Conservation (phyloP, 2,113 vertebrate genomes). For the Megaceryle maxima region DNA sequence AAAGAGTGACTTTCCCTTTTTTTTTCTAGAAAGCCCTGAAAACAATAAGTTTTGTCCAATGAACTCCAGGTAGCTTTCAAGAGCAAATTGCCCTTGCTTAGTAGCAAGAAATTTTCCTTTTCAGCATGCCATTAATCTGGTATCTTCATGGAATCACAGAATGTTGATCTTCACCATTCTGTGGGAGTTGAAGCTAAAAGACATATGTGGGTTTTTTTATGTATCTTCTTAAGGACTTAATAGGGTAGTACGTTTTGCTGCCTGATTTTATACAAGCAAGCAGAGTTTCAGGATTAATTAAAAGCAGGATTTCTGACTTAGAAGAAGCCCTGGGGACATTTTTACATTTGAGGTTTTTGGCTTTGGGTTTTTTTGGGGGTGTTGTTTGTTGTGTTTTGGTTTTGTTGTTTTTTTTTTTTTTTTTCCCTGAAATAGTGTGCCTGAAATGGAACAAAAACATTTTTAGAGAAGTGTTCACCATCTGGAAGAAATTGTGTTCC, state of each 20-base stretch:
- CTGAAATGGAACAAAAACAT: background rate
- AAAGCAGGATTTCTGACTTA: background rate
- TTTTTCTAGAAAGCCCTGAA: background rate
- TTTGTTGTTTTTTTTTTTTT: too few species aligned
- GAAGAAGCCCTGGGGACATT: background rate
- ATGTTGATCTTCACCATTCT: background rate
- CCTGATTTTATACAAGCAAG: background rate
- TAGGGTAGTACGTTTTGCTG: background rate
- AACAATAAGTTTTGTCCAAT: background rate
- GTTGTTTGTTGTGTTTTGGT: too few species aligned
- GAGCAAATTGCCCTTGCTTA: background rate
- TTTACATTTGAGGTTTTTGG: background rate
- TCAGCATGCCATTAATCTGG: background rate
- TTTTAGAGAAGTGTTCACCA: background rate
- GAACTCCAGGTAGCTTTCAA: background rate
- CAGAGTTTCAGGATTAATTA: background rate
- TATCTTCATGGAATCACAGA: background rate
- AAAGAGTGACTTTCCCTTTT: background rate
- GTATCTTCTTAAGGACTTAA: background rate
- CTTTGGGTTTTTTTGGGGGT: too few species aligned
- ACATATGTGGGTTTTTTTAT: background rate
- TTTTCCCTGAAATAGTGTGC: background rate
- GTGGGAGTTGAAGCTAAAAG: background rate
- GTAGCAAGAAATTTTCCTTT: background rate
- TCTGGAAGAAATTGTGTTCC: background rate